Evolutionary conservation across 2,113 vertebrate species (phyloP).

Genomic region (Dinomys branickii): DNA sequence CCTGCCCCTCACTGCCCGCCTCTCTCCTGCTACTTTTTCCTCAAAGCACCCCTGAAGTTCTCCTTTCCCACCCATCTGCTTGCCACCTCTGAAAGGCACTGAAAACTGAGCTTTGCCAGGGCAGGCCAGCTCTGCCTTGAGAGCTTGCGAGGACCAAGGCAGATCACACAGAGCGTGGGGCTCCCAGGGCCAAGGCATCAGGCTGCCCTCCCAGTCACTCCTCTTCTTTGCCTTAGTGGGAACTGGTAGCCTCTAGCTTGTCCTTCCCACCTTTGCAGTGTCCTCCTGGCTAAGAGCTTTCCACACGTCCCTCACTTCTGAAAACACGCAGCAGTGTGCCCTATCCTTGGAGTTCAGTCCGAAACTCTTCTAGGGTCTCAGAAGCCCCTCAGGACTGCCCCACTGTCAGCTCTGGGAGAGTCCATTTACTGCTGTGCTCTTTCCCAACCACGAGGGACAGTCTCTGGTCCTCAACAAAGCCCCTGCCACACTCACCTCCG

Average conservation of each 20-base stretch:
- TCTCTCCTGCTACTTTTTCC: not conserved
- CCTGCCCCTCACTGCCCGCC: not conserved
- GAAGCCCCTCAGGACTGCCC: not conserved
- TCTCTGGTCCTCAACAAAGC: not conserved
- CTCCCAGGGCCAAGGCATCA: not conserved
- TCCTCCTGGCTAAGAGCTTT: not conserved
- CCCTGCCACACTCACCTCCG: fast-evolving
- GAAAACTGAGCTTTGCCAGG: not conserved
- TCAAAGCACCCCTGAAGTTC: not conserved
- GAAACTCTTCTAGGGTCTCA: not conserved
- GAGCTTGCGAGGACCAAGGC: not conserved
- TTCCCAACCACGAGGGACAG: not conserved
- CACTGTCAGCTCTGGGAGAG: not conserved
- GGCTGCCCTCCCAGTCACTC: not conserved
- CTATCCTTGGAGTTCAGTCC: not conserved
- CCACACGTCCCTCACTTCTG: not conserved
- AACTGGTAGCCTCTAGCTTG: not conserved
- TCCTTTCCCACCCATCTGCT: not conserved
- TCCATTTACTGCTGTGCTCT: not conserved
- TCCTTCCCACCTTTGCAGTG: not conserved
- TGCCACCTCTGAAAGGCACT: not conserved
- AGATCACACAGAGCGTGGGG: not conserved
- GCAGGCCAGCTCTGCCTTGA: not conserved
- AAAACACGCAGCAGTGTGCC: not conserved
- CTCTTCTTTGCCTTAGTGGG: too few relatives aligned